Evolutionary conservation across 2,888 invertebrate species (phyloP), one percentile per base, ranked within the genome.

Genomic region (Periphyllus acericola): DNA sequence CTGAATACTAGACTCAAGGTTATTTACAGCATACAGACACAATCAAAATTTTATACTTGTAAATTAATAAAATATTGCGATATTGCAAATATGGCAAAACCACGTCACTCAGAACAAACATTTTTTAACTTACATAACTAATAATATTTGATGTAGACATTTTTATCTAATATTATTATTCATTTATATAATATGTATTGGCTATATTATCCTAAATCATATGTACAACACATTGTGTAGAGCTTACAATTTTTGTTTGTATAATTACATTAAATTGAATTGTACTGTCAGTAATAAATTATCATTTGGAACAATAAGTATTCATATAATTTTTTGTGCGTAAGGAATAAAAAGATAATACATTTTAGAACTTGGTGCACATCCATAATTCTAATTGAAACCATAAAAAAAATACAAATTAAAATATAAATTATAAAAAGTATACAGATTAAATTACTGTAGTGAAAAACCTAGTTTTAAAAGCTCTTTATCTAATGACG

Each of bases 51-150:
- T 32, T 40, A 84, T 66, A 85, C 11, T 85, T 71, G n/a, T 52
- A 60, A 85, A 85, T 78, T 78, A 78, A 78, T 85, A 85, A 78
- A 86, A 86, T 74, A 72, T 78, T 85, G 76, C n/a, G 55, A 79
- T 52, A 87, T 87, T 81, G 74, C 74, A 87, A 87, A 66, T 81
- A 81, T 81, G 80, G 81, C 87, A 80, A 87, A 80, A 80, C 81
- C 72, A 81, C 19, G 66, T 87, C 81, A 74, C 80, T 81, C 60
- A 66, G 81, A 87, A 74, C 83, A 83, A 84, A 32, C 36, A 78
- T 55, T 71, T 86, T 72, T 71, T 19, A 79, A 85, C 86, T 76
- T 80, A 86, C 36, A 55, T 55, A 71, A 86, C 79, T 86, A 86
- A 86, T 55, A 79, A 84, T 84, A 84, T 71, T 29, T 75, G 68